Base-by-base conservation (phyloP, 2,888 invertebrate genomes). In the Zelleria hepariella region DNA sequence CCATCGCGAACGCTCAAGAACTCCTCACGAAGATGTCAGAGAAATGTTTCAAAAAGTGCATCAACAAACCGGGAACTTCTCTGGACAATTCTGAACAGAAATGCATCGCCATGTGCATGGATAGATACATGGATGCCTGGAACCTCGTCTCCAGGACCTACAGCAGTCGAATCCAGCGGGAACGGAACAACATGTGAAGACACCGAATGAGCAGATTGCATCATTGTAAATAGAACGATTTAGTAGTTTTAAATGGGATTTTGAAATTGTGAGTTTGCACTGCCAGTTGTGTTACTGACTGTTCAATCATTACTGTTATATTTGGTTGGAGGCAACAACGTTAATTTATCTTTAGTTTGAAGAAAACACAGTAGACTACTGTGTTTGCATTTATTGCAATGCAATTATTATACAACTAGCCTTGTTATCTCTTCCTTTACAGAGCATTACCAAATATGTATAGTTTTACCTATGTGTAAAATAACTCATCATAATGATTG, bases 61-160 rank as follows among this genome's bases (percentile, higher is more conserved):
- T 98, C 69, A 86, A 86, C 58, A 98, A 96, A 79, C 98, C 98
- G 25, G 98, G 98, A 21, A 93, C 94, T 10, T 93, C 96, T 1
- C 78, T 98, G 66, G 97, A 96, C 78, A 95, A 92, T 74, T 95
- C 96, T 0, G 97, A 97, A 91, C 93, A 98, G 93, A 98, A 97
- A 93, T 98, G 98, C 78, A 92, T 98, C 68, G 96, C 97, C 0
- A 97, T 98, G 96, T 98, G 98, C 80, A 98, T 98, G 98, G 98
- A 98, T 82, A 91, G 98, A 73, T 99, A 96, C 90, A 96, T 98
- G 95, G 98, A 99, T 74, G 93, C 97, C 2, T 98, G 96, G 94
- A 96, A 97, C 83, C 87, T 97, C 59, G 96, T 98, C 10, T 96
- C 97, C 10, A 93, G 94, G 81, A 93, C 97, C 0, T 98, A 98